Conservation (phyloP, 2,888 invertebrate species). For the Podotricha telesiphe region DNA sequence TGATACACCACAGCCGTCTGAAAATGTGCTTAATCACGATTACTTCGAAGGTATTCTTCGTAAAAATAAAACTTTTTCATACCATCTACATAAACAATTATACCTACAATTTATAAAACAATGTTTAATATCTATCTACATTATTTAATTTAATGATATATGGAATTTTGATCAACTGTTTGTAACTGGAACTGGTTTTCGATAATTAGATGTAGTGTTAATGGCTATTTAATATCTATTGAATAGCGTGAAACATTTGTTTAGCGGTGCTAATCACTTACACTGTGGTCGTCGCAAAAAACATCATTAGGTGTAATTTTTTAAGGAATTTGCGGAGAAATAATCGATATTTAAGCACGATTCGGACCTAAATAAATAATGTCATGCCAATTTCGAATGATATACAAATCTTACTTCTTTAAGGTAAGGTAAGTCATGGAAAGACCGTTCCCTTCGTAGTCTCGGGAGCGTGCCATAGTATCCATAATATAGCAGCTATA, state of each 20-base stretch:
- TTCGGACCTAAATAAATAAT: conserved; percentile 46
- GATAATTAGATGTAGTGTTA: conserved; percentile 26
- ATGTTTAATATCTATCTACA: conserved; percentile 26
- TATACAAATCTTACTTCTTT: conserved; percentile 87
- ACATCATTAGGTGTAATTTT: conserved; percentile 46
- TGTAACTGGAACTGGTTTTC: conserved; percentile 1
- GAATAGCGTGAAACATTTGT: conserved; percentile 46
- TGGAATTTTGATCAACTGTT: conserved; percentile 7
- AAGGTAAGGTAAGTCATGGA: conserved; percentile 89
- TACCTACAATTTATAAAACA: conserved; percentile 3
- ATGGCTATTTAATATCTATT: conserved; percentile 40
- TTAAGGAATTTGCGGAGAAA: conserved; percentile 47
- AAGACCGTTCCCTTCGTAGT: conserved; percentile 90
- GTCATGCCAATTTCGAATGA: conserved; percentile 63
- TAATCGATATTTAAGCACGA: conserved; percentile 48
- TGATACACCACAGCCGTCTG: conserved; percentile 95
- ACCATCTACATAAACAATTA: conserved; percentile 12
- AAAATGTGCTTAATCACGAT: conserved; percentile 11
- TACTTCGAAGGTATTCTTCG: not conserved
- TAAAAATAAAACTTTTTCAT: not conserved
- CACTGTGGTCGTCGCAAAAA: conserved; percentile 43
- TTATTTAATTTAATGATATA: conserved; percentile 19
- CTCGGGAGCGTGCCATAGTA: conserved; percentile 88
- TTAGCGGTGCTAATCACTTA: conserved; percentile 47
- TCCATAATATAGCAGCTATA: conserved; percentile 88